Conservation (phyloP, 2,888 invertebrate genomes). For the Phlogophora meticulosa region DNA sequence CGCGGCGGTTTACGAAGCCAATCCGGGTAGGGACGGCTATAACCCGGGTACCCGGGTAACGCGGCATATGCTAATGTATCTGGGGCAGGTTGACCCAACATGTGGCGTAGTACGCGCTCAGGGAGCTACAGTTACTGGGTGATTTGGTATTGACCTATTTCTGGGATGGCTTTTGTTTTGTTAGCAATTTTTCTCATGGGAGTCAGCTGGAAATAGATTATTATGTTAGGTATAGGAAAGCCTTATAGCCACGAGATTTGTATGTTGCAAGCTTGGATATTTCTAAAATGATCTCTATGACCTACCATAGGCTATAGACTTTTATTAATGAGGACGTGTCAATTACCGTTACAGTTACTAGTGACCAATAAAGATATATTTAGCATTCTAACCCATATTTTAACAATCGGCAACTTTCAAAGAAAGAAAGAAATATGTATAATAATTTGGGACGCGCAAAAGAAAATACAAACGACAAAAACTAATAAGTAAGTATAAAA, state of each 20-base stretch:
- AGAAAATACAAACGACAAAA: too few species aligned
- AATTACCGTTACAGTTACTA: too few species aligned
- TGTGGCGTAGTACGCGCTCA: conserved; percentile 42
- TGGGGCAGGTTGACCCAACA: conserved; percentile 48
- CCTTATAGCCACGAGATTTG: not conserved
- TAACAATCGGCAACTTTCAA: too few species aligned
- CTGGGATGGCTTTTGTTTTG: conserved; percentile 15
- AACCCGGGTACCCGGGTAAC: conserved; percentile 35
- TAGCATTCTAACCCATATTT: too few species aligned
- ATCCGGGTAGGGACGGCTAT: conserved; percentile 52
- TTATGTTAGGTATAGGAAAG: not conserved
- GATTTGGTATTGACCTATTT: conserved; percentile 40
- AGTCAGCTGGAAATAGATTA: not conserved
- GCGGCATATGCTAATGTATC: conserved; percentile 53
- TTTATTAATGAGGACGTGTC: too few species aligned
- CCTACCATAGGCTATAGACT: too few species aligned
- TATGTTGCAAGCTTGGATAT: too few species aligned
- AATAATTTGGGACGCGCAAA: too few species aligned
- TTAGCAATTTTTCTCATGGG: conserved; percentile 17
- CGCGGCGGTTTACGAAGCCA: conserved; percentile 44
- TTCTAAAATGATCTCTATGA: too few species aligned
- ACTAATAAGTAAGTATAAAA: too few species aligned
- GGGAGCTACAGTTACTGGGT: conserved; percentile 13
- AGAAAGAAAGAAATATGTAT: too few species aligned
- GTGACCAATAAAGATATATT: too few species aligned